Percentiles rank a stretch among this genome's conserved stretches.
Conservation (phyloP, 1,140 invertebrate genomes). For the Drosophila pectinifera region DNA sequence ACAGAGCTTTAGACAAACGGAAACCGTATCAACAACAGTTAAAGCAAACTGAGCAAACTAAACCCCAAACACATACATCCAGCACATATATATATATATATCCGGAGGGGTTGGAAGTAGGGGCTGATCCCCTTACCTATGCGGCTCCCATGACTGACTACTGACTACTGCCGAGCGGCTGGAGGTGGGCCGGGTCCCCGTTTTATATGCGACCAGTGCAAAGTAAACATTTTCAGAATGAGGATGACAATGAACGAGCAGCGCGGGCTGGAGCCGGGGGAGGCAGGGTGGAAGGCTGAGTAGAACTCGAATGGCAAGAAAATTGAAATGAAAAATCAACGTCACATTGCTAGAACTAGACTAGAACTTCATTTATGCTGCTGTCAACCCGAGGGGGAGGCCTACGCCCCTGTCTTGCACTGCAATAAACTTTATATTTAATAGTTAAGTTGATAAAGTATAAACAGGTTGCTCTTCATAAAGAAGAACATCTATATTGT, state of each 20-base stretch:
- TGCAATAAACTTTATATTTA: neutral
- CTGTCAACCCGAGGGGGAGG: slow-evolving; percentile 2
- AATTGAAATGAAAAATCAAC: slow-evolving; percentile 79
- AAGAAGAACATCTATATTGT: too few species aligned
- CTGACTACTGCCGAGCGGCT: slow-evolving; percentile 57
- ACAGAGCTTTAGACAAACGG: slow-evolving; percentile 82
- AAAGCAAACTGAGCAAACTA: slow-evolving; percentile 71
- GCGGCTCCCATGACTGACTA: slow-evolving; percentile 63
- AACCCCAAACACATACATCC: slow-evolving; percentile 27
- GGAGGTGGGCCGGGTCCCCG: slow-evolving; percentile 37
- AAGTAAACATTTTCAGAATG: slow-evolving; percentile 68
- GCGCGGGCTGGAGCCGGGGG: neutral
- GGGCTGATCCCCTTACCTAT: slow-evolving; percentile 42
- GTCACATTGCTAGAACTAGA: slow-evolving; percentile 53
- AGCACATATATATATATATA: neutral
- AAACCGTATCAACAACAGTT: slow-evolving; percentile 82
- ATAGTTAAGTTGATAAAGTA: neutral
- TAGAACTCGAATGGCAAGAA: slow-evolving; percentile 51
- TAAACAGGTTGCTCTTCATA: too few species aligned
- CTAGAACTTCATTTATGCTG: slow-evolving; percentile 45
- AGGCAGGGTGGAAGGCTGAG: slow-evolving; percentile 9
- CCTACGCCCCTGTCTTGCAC: slow-evolving; percentile 21
- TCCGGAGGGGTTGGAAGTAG: neutral
- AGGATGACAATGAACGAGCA: slow-evolving; percentile 27
- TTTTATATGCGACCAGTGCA: slow-evolving; percentile 76